These are phyloP conservation scores for Octodonta nipae DNA, from an alignment of 2,888 invertebrate genomes.

Conservation along the genomic window DNA sequence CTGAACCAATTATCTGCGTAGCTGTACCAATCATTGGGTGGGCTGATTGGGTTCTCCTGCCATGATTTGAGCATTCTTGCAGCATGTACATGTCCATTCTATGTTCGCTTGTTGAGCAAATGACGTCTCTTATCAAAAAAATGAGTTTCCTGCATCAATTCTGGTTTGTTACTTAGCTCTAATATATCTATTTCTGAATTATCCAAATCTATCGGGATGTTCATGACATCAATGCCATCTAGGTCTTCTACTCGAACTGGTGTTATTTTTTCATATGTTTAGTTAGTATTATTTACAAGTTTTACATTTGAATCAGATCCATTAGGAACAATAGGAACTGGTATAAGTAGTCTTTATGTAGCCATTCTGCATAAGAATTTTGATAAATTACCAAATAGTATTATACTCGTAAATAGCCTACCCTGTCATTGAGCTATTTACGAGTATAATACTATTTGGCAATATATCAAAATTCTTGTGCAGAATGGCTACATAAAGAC, in stretches of 20 bases:
- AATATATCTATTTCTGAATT: conserved; percentile 42
- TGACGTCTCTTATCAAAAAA: conserved; percentile 74
- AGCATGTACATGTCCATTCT: conserved; percentile 66
- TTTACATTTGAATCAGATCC: conserved; percentile 11
- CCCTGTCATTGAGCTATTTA: too few relatives aligned
- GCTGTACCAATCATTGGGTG: conserved; percentile 66
- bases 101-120: conserved; percentile 73
- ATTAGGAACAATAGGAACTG: conserved; percentile 4
- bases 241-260: conserved; percentile 40
- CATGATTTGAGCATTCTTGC: conserved; percentile 59
- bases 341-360: too few relatives aligned
- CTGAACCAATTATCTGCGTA: conserved; percentile 60
- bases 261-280: conserved; percentile 26
- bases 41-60: conserved; percentile 67
- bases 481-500: too few relatives aligned
- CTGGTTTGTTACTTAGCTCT: conserved; percentile 39
- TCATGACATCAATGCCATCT: conserved; percentile 61
- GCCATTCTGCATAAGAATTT: too few relatives aligned
- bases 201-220: conserved; percentile 59
- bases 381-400: too few relatives aligned
- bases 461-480: too few relatives aligned
- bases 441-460: too few relatives aligned
- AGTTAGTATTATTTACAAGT: conserved; percentile 18
- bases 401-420: too few relatives aligned
- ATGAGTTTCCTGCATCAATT: conserved; percentile 73